phyloP scores from a whole-genome alignment of 2,888 invertebrate species.

The Pecten maximus region DNA sequence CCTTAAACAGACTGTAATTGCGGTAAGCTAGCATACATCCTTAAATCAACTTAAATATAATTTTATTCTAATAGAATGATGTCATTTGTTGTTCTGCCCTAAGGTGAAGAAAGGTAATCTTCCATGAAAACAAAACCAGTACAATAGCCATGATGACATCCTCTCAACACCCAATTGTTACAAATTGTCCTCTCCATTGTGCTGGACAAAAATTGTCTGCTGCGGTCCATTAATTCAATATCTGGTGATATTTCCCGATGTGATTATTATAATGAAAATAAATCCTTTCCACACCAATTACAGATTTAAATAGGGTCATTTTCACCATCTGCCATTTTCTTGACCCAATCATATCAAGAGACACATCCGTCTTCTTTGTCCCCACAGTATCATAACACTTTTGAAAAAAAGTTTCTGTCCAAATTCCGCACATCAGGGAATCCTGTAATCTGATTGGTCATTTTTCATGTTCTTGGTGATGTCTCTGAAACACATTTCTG shows the following conservation, averaged over 20 bases:
- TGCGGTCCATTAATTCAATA: conserved; percentile 3
- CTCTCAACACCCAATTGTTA: neutral
- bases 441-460: neutral
- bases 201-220: neutral
- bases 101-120: neutral
- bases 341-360: neutral
- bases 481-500: conserved; percentile 12
- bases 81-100: neutral
- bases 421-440: neutral
- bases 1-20: too few relatives aligned
- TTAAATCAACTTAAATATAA: neutral
- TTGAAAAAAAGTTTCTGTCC: neutral
- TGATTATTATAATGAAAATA: neutral
- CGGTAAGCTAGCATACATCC: neutral
- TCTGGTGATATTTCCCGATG: neutral
- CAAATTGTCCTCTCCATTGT: neutral
- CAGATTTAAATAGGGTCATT: conserved; percentile 11
- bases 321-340: neutral
- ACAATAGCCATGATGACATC: neutral
- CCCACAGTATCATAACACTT: neutral
- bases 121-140: neutral
- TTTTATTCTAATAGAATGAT: neutral
- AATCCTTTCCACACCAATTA: neutral
- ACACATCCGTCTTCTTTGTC: neutral
- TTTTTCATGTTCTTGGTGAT: conserved; percentile 8